These are phyloP conservation scores for Psix sp. DNA, from an alignment of 1,140 invertebrate species.

Conservation along the genomic window DNA sequence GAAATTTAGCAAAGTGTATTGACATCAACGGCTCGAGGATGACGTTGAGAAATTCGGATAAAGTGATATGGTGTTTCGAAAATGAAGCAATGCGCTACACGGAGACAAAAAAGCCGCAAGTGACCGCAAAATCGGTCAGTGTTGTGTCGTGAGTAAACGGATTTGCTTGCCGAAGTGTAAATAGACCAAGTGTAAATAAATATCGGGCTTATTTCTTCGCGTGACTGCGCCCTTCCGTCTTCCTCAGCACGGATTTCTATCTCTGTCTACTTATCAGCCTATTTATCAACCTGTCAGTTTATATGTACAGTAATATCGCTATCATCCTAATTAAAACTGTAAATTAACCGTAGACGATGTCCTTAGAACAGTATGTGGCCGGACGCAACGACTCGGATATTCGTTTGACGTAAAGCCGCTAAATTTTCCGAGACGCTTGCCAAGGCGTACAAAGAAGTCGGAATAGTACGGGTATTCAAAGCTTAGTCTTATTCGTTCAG, in stretches of 20 bases:
- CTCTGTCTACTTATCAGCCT: too few relatives aligned
- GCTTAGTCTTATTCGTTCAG: slow-evolving; percentile 68
- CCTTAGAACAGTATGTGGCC: slow-evolving; percentile 17
- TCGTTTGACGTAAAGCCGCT: slow-evolving; percentile 37
- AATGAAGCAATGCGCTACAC: slow-evolving; percentile 33
- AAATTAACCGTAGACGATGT: slow-evolving; percentile 19
- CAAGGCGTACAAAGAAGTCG: too few relatives aligned
- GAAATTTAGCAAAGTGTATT: slow-evolving; percentile 12
- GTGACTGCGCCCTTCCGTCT: slow-evolving; percentile 16
- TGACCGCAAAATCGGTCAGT: slow-evolving; percentile 41
- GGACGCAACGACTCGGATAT: slow-evolving; percentile 36
- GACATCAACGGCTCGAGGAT: slow-evolving; percentile 19
- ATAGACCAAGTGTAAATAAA: slow-evolving; percentile 42
- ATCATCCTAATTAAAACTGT: slow-evolving; percentile 21
- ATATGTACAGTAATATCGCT: background rate
- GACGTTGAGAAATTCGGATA: slow-evolving; percentile 22
- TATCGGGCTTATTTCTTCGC: slow-evolving; percentile 22
- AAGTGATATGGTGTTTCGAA: slow-evolving; percentile 24
- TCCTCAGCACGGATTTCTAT: background rate
- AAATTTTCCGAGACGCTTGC: slow-evolving; percentile 64
- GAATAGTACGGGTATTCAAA: slow-evolving; percentile 74
- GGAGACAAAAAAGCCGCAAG: slow-evolving; percentile 32
- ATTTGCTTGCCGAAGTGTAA: slow-evolving; percentile 46
- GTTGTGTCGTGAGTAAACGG: slow-evolving; percentile 28
- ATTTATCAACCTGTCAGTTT: slow-evolving; percentile 5